A percentile compares a stretch with the other conserved stretches of the same genome.
Evolutionary conservation across 2,113 vertebrate genomes (phyloP).

Genomic region (Paratilapia polleni): DNA sequence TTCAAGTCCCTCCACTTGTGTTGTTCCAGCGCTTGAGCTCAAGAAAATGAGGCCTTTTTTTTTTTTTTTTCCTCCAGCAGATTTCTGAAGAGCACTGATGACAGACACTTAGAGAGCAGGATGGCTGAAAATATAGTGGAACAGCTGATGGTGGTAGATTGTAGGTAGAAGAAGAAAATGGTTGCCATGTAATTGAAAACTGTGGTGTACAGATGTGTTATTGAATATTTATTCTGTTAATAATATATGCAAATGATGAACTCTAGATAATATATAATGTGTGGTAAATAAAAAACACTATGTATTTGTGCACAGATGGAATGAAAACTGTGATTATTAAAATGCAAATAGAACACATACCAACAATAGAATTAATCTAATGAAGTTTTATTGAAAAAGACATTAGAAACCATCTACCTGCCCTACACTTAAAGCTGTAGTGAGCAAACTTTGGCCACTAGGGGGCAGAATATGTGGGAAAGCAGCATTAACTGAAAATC

Average conservation of each 20-base stretch:
- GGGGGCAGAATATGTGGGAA: background rate
- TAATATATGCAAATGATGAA: background rate
- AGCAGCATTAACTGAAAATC: too few relatives aligned
- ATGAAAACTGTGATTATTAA: too few relatives aligned
- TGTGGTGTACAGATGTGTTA: background rate
- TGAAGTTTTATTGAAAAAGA: background rate
- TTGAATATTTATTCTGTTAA: background rate
- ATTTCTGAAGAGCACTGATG: background rate
- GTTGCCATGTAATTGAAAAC: background rate
- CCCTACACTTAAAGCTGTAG: background rate
- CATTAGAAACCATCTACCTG: background rate
- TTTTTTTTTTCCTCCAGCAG: background rate
- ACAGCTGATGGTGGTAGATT: background rate
- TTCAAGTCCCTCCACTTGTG: constrained; percentile 30
- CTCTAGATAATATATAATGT: background rate
- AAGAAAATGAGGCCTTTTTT: constrained; percentile 14
- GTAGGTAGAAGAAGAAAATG: background rate
- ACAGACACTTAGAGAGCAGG: constrained; percentile 4
- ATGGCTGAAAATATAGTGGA: background rate
- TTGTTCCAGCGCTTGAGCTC: constrained; percentile 28
- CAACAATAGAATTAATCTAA: background rate
- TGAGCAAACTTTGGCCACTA: background rate
- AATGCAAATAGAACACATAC: too few relatives aligned
- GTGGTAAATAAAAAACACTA: too few relatives aligned
- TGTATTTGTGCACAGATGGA: background rate